A percentile compares a stretch with the other conserved stretches of the same genome.
Evolutionary conservation across 2,113 vertebrate species (phyloP).

Genomic region (Spermophilus dauricus): DNA sequence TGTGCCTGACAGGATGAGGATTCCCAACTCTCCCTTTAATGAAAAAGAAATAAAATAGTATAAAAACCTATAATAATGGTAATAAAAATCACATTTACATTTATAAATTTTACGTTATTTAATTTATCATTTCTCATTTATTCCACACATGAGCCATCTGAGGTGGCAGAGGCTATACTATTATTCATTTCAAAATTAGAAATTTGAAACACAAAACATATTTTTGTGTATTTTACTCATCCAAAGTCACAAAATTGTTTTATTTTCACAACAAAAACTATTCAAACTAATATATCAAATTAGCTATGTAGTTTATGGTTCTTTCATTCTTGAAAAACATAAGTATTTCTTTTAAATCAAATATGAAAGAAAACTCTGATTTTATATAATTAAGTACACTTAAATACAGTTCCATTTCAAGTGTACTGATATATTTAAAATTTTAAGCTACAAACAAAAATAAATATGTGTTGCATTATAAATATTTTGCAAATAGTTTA

Average conservation of each 20-base stretch:
- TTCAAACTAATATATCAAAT: background rate
- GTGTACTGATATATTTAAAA: conserved; percentile 10
- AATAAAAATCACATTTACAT: background rate
- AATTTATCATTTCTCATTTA: background rate
- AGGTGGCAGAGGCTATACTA: background rate
- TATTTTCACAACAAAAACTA: background rate
- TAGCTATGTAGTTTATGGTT: background rate
- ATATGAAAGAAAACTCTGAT: background rate
- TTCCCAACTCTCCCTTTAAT: background rate
- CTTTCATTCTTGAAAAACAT: background rate
- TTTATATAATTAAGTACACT: background rate
- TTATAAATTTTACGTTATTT: background rate
- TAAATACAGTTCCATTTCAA: background rate
- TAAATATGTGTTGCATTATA: background rate
- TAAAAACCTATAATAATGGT: background rate
- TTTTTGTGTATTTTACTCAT: background rate
- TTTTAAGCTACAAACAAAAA: background rate
- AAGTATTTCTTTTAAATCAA: background rate
- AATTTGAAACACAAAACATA: background rate
- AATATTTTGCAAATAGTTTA: conserved; percentile 3
- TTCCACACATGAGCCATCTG: background rate
- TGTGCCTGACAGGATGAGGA: background rate
- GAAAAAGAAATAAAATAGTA: background rate
- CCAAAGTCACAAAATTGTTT: background rate
- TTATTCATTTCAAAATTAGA: background rate